Evolutionary conservation across 2,113 vertebrate genomes (phyloP).

Genomic region (Campylomormyrus numenius): DNA sequence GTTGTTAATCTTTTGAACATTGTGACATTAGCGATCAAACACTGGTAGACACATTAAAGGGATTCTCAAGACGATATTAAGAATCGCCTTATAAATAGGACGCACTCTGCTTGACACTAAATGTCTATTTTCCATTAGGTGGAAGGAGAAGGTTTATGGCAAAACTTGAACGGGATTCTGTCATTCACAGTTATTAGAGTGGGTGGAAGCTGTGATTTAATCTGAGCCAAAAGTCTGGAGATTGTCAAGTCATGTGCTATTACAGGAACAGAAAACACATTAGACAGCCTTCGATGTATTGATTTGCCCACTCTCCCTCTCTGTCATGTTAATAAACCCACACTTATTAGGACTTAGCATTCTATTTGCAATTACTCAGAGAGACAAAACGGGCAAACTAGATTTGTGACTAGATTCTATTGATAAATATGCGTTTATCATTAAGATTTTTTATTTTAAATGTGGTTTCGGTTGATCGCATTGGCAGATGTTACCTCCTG

Average conservation of each 20-base stretch:
- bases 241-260: constrained; percentile 48
- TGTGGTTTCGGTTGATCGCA: neutral
- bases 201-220: constrained; percentile 50
- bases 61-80: neutral
- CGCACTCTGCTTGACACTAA: neutral
- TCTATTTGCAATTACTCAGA: neutral
- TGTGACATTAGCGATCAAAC: neutral
- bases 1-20: neutral
- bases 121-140: neutral
- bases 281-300: constrained; percentile 48
- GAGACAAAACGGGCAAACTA: constrained; percentile 15
- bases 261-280: constrained; percentile 52
- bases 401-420: constrained; percentile 22
- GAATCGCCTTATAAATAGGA: neutral
- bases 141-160: neutral
- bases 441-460: neutral
- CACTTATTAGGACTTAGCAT: constrained; percentile 15
- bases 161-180: constrained; percentile 24
- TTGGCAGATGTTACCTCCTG: neutral
- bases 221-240: constrained; percentile 56
- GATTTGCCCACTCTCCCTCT: constrained; percentile 35
- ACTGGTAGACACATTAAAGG: neutral
- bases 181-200: constrained; percentile 36
- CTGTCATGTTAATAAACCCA: neutral
- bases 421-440: neutral